Base-by-base conservation (phyloP, 2,888 invertebrate genomes). In the Nemotelus pantherinus region DNA sequence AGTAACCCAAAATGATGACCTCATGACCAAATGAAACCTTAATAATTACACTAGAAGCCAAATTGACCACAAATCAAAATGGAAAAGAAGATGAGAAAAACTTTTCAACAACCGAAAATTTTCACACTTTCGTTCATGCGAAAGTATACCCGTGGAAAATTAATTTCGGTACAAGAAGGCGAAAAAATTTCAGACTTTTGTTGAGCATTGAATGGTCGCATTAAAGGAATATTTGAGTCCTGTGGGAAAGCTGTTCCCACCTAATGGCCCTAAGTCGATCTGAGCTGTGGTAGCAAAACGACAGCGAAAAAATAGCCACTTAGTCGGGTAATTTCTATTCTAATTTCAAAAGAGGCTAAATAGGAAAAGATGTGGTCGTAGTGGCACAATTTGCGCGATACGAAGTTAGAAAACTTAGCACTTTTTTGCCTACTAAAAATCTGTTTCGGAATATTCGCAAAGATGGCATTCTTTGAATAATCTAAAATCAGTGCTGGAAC, bases 61-160 rank as follows among this genome's bases (percentile, higher is more conserved):
- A 43, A 55, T 71, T 71, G 57, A 55, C 71, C 71, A 57, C 71
- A 71, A 71, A 55, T 55, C 71, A 71, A 71, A 57, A 57, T 43
- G 7, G 71, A 41, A 57, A 71, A 6, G 55, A n/a, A 6, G n/a
- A 10, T 6, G 47, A 53, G n/a, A 41, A 5, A 70, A 3, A 7
- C 4, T 53, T 71, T 71, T 55, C 44, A 50, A 71, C 53, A 55
- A 44, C 10, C 25, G 71, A 57, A 55, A 53, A 71, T 71, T 55
- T 71, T 71, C 71, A 55, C 71, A 71, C 71, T 71, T 71, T 45
- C 44, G 53, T 71, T 71, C 55, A 71, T 55, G 55, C 44, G 57
- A 68, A 68, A 68, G 41, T 9, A 45, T 43, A 68, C 53, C 68
- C 55, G 4, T 41, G 43, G 71, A 71, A 68, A 71, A 71, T 71